Conservation (phyloP, 2,797 vertebrate species). For the Eulemur rubriventer region DNA sequence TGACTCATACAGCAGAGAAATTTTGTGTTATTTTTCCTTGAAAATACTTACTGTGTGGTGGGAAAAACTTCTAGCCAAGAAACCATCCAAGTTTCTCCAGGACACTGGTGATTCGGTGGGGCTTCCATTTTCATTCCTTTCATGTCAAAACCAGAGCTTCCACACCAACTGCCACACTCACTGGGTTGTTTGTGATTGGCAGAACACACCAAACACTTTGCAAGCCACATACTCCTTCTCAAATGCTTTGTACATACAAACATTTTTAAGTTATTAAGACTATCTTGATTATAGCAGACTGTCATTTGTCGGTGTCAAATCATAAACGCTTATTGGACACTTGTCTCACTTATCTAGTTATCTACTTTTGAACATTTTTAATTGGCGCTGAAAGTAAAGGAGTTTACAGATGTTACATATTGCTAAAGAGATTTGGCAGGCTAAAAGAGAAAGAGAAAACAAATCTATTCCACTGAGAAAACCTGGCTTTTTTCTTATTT, state of each 20-base stretch:
- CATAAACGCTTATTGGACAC: not conserved
- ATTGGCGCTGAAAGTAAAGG: conserved; percentile 36
- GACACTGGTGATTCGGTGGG: not conserved
- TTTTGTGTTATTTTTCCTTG: conserved; percentile 27
- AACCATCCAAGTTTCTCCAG: not conserved
- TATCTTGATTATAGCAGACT: not conserved
- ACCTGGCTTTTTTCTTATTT: not conserved
- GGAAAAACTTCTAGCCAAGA: conserved; percentile 21
- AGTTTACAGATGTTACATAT: not conserved
- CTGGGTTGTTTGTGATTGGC: not conserved
- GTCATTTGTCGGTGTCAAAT: not conserved
- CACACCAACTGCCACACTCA: not conserved
- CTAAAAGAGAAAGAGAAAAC: not conserved
- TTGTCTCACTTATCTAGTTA: not conserved
- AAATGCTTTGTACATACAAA: not conserved
- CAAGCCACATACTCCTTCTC: not conserved
- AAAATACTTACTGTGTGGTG: conserved; percentile 8
- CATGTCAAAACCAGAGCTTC: not conserved
- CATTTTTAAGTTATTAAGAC: not conserved
- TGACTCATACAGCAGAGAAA: conserved; percentile 6
- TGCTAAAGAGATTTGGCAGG: not conserved
- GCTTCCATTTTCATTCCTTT: not conserved
- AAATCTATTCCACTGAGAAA: not conserved
- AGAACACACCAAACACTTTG: not conserved
- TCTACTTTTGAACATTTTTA: conserved; percentile 5